Evolutionary conservation across 2,888 invertebrate genomes (phyloP), one percentile per base, ranked within the genome.

Genomic region (Pseudanteris insignis): DNA sequence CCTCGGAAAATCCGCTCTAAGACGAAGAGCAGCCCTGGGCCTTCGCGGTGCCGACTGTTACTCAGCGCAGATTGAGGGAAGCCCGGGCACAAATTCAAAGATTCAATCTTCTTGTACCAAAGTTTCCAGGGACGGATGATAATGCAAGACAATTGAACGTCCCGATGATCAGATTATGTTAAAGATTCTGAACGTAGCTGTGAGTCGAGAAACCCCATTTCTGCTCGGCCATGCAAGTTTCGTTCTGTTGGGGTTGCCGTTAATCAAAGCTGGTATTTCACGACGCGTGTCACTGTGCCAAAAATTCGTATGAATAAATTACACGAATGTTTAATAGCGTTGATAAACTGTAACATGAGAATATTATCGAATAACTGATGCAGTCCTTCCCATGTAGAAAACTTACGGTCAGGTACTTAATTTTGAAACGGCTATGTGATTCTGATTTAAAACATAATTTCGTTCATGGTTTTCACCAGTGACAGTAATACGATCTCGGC

Each of bases 41-140:
- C 9, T 24, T 37, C 14, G 18, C n/a, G n/a, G n/a, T n/a, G n/a
- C n/a, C n/a, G n/a, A n/a, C n/a, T n/a, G n/a, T n/a, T n/a, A 55
- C 44, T 61, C 55, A 34, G 48, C 44, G 34, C 43, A 38, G 38
- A 47, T 34, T 25, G 38, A 38, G 48, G 54, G 44, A 33, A 40
- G 50, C 47, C 44, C 44, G 38, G 40, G 46, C 55, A 50, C 55
- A 34, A 51, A 53, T 62, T 44, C 57, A 37, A 47, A 51, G 51
- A 62, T 62, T 44, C 57, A 62, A 57, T 57, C 57, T 62, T 47
- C 57, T 53, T 36, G 37, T 50, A 48, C 51, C 38, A 25, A 50
- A 58, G 38, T 59, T 53, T 10, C 15, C 33, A 14, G 36, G 14
- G 43, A 46, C 34, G 32, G 50, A 58, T 50, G 44, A 58, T 58